These are phyloP conservation scores for Eupleurogrammus muticus DNA, from an alignment of 2,797 vertebrate genomes.

Conservation along the genomic window DNA sequence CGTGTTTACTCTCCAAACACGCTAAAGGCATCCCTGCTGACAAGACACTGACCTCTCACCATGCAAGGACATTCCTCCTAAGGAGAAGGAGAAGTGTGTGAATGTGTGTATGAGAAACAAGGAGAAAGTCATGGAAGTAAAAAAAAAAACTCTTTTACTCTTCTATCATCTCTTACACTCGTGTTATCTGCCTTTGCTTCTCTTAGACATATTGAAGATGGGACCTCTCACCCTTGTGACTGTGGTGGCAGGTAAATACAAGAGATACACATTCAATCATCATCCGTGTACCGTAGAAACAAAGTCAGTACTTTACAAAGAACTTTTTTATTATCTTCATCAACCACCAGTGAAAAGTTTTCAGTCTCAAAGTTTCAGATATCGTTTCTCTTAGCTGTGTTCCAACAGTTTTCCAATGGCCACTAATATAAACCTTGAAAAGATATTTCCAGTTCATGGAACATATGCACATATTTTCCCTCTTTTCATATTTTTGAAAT, in stretches of 20 bases:
- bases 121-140: conserved; percentile 34
- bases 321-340: not conserved
- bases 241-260: conserved; percentile 72
- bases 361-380: not conserved
- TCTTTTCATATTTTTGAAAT: too few species aligned
- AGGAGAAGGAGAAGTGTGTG: conserved; percentile 51
- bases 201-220: conserved; percentile 69
- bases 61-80: conserved; percentile 63
- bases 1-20: conserved; percentile 80
- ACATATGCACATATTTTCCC: too few species aligned
- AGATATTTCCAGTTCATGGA: too few species aligned
- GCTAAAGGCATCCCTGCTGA: conserved; percentile 74
- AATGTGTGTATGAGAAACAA: conserved; percentile 30
- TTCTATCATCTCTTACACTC: conserved; percentile 15
- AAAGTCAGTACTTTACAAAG: not conserved
- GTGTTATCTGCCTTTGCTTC: conserved; percentile 22
- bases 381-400: not conserved
- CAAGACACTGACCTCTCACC: conserved; percentile 66
- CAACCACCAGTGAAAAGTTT: not conserved
- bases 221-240: conserved; percentile 56
- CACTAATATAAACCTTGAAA: not conserved
- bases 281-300: not conserved
- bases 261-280: not conserved
- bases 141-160: conserved; percentile 13
- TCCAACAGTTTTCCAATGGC: not conserved